Evolutionary conservation across 2,113 vertebrate species (phyloP), one percentile per base, ranked within the genome.

Genomic region (Oophaga pumilio): DNA sequence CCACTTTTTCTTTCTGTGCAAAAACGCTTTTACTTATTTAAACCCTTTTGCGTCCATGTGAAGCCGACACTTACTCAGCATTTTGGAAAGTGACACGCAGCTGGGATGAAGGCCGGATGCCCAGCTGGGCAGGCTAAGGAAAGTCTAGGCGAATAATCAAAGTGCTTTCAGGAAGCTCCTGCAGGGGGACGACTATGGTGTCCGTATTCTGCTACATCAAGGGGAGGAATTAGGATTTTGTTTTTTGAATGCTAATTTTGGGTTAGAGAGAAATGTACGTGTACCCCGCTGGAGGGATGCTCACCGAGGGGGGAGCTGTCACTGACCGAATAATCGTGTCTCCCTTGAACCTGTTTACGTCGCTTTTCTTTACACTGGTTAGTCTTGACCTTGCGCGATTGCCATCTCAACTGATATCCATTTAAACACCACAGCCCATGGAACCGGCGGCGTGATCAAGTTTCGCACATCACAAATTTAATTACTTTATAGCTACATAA

Each of bases 41-140:
- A 62, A 49, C 18, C 60, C 26, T 62, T 43, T 33, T 49, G 33
- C 79, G 20, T 81, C 57, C 22, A 59, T n/a, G 59, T 33, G 28
- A 81, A 62, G 57, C 57, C 26, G 56, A 33, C 57, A 33, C 79
- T 62, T 49, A 28, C 11, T 62, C 79, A 81, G 79, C 59, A 43
- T 64, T 81, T 43, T 49, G 79, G 79, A 81, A 80, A 80, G 74
- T 52, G 74, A 76, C 56, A 78, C 76, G 24, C 76, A 78, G 76
- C 76, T 78, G 76, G 22, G 11, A 53, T 78, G 76, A 50, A 56
- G 28, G 52, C 20, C 56, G 12, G 24, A 5, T 62, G 11, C 33
- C 79, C 79, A 82, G 79, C 79, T 82, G 79, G 28, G 57, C 28
- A 66, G 64, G 80, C 60, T 49, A 49, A 68, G 64, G 22, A 68